These are phyloP conservation scores for Colinus virginianus DNA, from an alignment of 2,113 vertebrate species.

Conservation along the genomic window DNA sequence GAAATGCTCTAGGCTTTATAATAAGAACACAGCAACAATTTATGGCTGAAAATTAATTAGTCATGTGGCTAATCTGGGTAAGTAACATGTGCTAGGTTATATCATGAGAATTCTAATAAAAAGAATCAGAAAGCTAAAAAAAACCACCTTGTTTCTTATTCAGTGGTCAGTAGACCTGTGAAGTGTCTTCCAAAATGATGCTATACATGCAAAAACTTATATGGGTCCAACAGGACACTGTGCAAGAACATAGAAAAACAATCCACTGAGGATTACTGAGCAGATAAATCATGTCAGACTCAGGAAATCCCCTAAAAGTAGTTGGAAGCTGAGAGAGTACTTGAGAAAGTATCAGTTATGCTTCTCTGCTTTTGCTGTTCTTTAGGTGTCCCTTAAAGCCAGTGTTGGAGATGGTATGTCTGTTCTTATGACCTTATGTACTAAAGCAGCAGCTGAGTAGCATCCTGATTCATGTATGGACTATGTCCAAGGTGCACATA, in stretches of 20 bases:
- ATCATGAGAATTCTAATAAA: not conserved
- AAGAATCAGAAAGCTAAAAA: not conserved
- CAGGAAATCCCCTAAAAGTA: not conserved
- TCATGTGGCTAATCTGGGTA: not conserved
- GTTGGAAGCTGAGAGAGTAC: not conserved
- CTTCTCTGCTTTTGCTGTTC: not conserved
- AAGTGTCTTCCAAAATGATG: not conserved
- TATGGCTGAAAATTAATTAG: not conserved
- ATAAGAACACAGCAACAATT: not conserved
- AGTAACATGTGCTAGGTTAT: not conserved
- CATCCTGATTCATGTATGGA: slow-evolving; percentile 29
- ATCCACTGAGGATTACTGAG: not conserved
- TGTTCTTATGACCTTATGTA: not conserved
- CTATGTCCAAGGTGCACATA: slow-evolving; percentile 35
- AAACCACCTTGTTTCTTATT: not conserved
- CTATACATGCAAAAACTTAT: not conserved
- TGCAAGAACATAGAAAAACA: not conserved
- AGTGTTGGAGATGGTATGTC: not conserved
- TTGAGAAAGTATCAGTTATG: not conserved
- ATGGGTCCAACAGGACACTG: not conserved
- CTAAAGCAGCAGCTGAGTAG: slow-evolving; percentile 27
- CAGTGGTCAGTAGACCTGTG: not conserved
- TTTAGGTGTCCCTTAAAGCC: not conserved
- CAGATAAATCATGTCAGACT: not conserved
- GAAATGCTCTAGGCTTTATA: not conserved